phyloP scores from a whole-genome alignment of 2,888 invertebrate genomes.

The Torymus aiolomorphi region DNA sequence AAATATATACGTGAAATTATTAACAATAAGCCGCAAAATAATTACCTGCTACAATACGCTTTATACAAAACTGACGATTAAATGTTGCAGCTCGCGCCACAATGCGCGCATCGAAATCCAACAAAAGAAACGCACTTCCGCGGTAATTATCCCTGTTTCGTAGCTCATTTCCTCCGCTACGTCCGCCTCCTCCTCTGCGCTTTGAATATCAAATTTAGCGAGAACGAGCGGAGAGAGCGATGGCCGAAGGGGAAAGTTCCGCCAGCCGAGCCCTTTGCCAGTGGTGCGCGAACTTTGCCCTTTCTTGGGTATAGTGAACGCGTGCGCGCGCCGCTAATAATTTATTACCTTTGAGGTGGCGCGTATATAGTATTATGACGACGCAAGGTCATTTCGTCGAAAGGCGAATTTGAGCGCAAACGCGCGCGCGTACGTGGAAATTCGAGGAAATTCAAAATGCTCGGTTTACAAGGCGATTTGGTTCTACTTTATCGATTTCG shows the following conservation, averaged over 20 bases:
- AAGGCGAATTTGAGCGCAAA: background rate
- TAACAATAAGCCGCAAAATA: too few species aligned
- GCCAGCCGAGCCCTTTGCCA: constrained; percentile 15
- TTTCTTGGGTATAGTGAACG: constrained; percentile 31
- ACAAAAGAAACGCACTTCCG: too few species aligned
- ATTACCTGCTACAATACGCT: too few species aligned
- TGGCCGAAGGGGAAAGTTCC: constrained; percentile 10
- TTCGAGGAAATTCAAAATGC: background rate
- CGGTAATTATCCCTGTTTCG: too few species aligned
- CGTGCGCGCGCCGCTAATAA: constrained; percentile 31
- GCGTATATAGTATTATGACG: background rate
- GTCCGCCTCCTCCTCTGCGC: constrained; percentile 1
- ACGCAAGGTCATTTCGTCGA: constrained; percentile 17
- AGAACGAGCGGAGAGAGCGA: background rate
- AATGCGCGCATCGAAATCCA: too few species aligned
- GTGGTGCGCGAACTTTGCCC: constrained; percentile 30
- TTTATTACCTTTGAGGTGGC: constrained; percentile 29
- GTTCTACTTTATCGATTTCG: too few species aligned
- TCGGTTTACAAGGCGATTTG: background rate
- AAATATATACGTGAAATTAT: too few species aligned
- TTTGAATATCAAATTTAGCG: constrained; percentile 29
- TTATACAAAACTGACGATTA: too few species aligned
- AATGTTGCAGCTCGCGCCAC: too few species aligned
- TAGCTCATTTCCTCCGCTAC: background rate
- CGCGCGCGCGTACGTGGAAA: background rate